Conservation (phyloP, 2,888 invertebrate genomes). For the Polia nebulosa region DNA sequence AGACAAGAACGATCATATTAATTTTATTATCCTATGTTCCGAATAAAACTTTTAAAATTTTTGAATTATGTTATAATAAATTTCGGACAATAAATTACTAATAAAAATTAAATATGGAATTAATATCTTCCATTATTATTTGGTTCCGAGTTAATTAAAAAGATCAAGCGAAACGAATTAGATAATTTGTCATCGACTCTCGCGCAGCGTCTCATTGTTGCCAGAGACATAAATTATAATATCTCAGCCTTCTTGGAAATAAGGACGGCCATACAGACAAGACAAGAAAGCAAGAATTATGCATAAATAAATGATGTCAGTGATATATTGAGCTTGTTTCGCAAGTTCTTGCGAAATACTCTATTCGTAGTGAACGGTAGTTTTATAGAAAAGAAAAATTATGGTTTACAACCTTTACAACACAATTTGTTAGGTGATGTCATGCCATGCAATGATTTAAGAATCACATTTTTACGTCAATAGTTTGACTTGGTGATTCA, state of each 20-base stretch:
- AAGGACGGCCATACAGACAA: conserved; percentile 58
- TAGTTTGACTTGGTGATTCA: conserved; percentile 9
- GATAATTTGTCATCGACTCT: conserved; percentile 86
- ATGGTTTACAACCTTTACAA: conserved; percentile 11
- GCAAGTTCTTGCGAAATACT: conserved; percentile 45
- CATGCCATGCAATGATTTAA: conserved; percentile 2
- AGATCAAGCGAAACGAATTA: conserved; percentile 85
- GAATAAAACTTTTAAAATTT: conserved; percentile 40
- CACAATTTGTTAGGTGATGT: conserved; percentile 36
- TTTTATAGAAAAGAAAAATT: conserved; percentile 4
- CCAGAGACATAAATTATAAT: conserved; percentile 79
- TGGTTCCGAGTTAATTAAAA: conserved; percentile 82
- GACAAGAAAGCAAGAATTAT: conserved; percentile 59
- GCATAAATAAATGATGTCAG: conserved; percentile 51
- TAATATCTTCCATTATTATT: conserved; percentile 67
- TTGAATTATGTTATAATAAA: conserved; percentile 53
- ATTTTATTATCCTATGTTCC: conserved; percentile 41
- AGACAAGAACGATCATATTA: conserved; percentile 24
- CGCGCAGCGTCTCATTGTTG: conserved; percentile 76
- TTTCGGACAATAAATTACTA: conserved; percentile 57
- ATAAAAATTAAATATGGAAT: conserved; percentile 56
- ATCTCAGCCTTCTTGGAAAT: conserved; percentile 82
- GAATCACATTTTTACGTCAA: conserved; percentile 9
- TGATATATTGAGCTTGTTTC: conserved; percentile 47
- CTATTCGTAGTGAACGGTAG: conserved; percentile 3